These are phyloP conservation scores for Poecile atricapillus DNA, from an alignment of 2,113 vertebrate species.

Conservation along the genomic window DNA sequence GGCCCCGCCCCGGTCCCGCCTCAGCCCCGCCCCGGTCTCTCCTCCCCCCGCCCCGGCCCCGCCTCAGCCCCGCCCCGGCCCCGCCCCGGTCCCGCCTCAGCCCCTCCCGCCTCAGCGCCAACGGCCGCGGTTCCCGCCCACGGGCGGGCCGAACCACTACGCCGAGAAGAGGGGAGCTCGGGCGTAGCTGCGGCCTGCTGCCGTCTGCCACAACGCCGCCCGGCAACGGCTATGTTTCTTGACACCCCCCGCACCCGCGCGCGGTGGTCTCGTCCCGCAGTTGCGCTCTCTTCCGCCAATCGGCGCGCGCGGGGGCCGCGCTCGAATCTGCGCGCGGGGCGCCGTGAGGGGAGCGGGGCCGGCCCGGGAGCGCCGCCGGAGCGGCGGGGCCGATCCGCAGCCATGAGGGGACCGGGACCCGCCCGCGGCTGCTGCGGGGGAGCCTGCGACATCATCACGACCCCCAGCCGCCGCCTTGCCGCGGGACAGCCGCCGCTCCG, in stretches of 20 bases:
- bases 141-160: neutral
- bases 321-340: neutral
- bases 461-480: neutral
- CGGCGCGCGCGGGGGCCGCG: neutral
- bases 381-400: too few species aligned
- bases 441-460: neutral
- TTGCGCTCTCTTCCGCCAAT: neutral
- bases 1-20: accelerated
- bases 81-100: too few species aligned
- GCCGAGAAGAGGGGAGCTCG: accelerated
- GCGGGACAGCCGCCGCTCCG: neutral
- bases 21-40: too few species aligned
- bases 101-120: neutral
- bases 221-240: accelerated
- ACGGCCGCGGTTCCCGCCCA: neutral
- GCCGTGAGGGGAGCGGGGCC: neutral
- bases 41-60: accelerated
- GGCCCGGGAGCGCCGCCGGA: too few species aligned
- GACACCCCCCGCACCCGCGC: accelerated
- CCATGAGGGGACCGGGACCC: neutral
- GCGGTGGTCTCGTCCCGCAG: neutral
- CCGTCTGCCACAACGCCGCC: neutral
- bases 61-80: too few species aligned
- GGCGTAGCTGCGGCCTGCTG: neutral
- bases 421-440: neutral